Evolutionary conservation across 2,113 vertebrate species (phyloP).

Genomic region (Origma solitaria): DNA sequence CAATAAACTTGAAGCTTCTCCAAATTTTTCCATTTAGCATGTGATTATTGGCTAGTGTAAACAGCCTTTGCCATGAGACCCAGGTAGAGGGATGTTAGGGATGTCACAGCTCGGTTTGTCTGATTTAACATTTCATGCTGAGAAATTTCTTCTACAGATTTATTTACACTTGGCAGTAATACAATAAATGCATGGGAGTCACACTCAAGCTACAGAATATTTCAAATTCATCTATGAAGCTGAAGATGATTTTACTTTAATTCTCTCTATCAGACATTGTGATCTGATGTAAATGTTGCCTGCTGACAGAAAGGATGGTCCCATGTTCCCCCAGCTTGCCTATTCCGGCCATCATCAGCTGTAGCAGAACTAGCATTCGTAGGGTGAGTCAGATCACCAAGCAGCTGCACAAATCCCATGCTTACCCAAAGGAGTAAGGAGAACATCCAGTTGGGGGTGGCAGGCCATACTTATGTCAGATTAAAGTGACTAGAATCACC

Average conservation of each 20-base stretch:
- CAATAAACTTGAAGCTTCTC: neutral
- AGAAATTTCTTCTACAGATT: neutral
- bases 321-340: neutral
- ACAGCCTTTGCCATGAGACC: neutral
- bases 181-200: neutral
- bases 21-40: neutral
- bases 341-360: neutral
- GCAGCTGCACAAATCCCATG: neutral
- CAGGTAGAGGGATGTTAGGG: neutral
- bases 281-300: neutral
- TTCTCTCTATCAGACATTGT: neutral
- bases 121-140: neutral
- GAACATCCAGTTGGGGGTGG: neutral
- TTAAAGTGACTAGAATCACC: neutral
- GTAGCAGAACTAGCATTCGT: neutral
- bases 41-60: neutral
- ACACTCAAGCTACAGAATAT: neutral
- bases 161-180: neutral
- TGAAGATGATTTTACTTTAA: neutral
- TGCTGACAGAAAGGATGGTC: neutral
- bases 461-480: neutral
- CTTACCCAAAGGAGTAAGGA: neutral
- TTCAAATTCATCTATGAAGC: neutral
- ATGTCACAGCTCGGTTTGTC: neutral
- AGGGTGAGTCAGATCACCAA: neutral